Evolutionary conservation across 2,888 invertebrate species (phyloP).

Genomic region (Ectropis crepuscularia): DNA sequence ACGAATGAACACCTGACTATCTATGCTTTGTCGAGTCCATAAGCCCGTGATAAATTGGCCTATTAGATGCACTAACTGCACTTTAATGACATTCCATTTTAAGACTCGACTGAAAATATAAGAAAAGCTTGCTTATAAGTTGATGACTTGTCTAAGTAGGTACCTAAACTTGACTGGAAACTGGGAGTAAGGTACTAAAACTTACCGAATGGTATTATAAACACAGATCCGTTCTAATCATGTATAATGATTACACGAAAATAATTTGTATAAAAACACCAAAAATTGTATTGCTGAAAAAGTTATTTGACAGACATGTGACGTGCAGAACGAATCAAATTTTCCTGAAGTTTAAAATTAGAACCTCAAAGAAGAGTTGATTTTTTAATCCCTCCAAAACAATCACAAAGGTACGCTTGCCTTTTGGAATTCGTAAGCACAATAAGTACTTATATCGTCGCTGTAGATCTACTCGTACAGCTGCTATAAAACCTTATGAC

Average conservation of each 20-base stretch:
- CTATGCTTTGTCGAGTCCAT: too few relatives aligned
- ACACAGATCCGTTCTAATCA: slow-evolving; percentile 17
- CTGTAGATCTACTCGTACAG: too few relatives aligned
- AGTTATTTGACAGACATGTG: slow-evolving; percentile 35
- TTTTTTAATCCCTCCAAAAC: too few relatives aligned
- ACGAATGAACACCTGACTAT: too few relatives aligned
- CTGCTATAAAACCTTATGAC: too few relatives aligned
- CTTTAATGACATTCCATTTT: too few relatives aligned
- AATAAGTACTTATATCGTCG: too few relatives aligned
- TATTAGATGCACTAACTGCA: too few relatives aligned
- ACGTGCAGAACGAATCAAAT: slow-evolving; percentile 46
- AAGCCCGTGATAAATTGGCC: too few relatives aligned
- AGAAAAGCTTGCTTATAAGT: background rate
- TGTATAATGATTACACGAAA: slow-evolving; percentile 14
- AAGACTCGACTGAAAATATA: too few relatives aligned
- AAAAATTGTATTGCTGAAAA: slow-evolving; percentile 27
- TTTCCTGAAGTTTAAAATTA: slow-evolving; percentile 48
- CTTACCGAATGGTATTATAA: background rate
- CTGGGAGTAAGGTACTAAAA: background rate
- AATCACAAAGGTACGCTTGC: too few relatives aligned
- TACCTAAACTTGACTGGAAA: background rate
- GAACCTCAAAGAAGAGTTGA: slow-evolving; percentile 35
- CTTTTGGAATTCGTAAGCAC: too few relatives aligned
- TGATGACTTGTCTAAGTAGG: background rate
- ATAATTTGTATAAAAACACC: slow-evolving; percentile 27